Conservation (phyloP, 2,113 vertebrate genomes). For the Ceyx cyanopectus region DNA sequence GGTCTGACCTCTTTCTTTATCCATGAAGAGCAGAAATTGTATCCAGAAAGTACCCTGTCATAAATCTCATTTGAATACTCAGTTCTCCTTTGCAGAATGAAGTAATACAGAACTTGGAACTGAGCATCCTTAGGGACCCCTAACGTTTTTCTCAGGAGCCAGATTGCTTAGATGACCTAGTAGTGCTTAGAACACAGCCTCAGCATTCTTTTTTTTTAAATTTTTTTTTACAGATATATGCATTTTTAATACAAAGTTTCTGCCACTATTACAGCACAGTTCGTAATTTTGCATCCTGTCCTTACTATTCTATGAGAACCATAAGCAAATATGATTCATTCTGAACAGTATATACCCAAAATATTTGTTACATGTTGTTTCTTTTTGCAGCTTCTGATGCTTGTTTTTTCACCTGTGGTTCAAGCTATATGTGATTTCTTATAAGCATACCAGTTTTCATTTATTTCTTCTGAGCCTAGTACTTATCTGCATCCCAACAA, state of each 20-base stretch:
- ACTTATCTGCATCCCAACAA: not conserved
- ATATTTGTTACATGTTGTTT: not conserved
- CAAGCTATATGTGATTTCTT: not conserved
- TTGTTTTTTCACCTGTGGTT: not conserved
- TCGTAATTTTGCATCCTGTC: not conserved
- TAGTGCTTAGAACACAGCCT: not conserved
- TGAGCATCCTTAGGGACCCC: not conserved
- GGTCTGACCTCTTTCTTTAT: not conserved
- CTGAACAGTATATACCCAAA: not conserved
- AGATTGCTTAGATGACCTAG: not conserved
- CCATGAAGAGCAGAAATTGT: not conserved
- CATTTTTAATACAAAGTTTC: not conserved
- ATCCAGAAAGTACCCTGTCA: not conserved
- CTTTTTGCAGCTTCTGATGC: not conserved
- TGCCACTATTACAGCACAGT: not conserved
- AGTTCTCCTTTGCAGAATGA: not conserved
- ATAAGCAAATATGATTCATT: not conserved
- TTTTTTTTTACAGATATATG: not conserved
- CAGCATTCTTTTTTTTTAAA: not conserved
- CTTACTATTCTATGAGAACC: not conserved
- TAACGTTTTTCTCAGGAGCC: not conserved
- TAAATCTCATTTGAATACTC: slow-evolving; percentile 1
- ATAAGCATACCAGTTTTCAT: not conserved
- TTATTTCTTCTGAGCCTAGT: not conserved
- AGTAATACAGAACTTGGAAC: not conserved